Evolutionary conservation across 2,797 vertebrate species (phyloP), one percentile per base, ranked within the genome.

Genomic region (Arrhamphus sclerolepis): DNA sequence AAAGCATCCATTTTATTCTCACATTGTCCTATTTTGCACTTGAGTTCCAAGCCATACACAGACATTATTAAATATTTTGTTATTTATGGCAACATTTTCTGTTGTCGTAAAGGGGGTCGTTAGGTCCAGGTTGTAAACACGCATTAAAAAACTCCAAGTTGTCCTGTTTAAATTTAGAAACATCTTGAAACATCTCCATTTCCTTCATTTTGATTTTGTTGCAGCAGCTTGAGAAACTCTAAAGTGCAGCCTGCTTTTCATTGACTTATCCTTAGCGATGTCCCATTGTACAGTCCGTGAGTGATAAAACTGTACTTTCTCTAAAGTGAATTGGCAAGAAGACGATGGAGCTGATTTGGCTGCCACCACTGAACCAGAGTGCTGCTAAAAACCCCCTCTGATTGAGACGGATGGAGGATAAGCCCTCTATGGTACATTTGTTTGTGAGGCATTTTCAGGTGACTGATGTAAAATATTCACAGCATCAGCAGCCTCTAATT

Each of bases 401-500:
- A 89, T 87, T 82, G 84, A 91, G 87, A 90, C 76, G 75, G 91
- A 88, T 88, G 55, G 72, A 84, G 79, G 67, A 63, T 70, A 74
- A 82, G 70, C 70, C 82, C 82, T 90, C 82, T 57, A 63, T 58
- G 76, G 68, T 78, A 31, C 80, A 44, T 87, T 89, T 88, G 87
- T 92, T 90, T 89, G 73, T 75, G 67, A 80, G 61, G 56, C 77
- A 50, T 71, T 89, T 87, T 86, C 70, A 88, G 74, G 74, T 89
- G 89, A 93, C 77, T 78, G 84, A 91, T 90, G 82, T 75, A 46
- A 89, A 89, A 90, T 89, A 92, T 88, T 87, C 80, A 83, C 62
- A 49, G 78, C 77, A 58, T 89, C 87, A 89, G 87, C 84, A 77
- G 75, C 65, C 77, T 84, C 84, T 88, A 85, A 91, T 89, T 90